These are phyloP conservation scores for Phalanger gymnotis DNA, from an alignment of 2,797 vertebrate species.

Conservation along the genomic window DNA sequence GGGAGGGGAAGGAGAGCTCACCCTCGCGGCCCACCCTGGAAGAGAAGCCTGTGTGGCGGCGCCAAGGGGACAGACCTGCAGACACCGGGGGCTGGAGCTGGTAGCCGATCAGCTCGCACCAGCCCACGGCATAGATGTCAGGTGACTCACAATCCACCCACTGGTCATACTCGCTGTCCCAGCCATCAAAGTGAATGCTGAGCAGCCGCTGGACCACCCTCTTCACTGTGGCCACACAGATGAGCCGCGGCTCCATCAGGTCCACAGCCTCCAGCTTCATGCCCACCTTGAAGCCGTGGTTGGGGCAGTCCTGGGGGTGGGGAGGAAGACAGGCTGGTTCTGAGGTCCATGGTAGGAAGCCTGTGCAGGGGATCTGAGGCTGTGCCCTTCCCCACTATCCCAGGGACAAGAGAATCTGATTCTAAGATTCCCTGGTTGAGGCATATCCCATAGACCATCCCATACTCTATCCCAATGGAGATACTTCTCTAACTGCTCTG, in stretches of 20 bases:
- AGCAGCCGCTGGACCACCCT: constrained; percentile 92
- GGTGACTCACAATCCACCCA: constrained; percentile 97
- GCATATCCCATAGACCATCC: too few species aligned
- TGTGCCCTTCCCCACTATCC: too few species aligned
- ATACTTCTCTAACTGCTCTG: not conserved
- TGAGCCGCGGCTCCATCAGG: constrained; percentile 96
- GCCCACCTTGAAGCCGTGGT: constrained; percentile 91
- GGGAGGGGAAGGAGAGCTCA: constrained; percentile 18
- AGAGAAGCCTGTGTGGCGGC: not conserved
- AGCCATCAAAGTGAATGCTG: constrained; percentile 97
- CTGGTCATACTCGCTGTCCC: constrained; percentile 97
- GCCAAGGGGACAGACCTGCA: constrained; percentile 83
- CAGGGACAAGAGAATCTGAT: too few species aligned
- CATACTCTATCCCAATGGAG: too few species aligned
- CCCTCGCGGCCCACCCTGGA: constrained; percentile 4
- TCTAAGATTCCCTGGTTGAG: too few species aligned
- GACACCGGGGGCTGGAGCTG: constrained; percentile 94
- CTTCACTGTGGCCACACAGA: constrained; percentile 95
- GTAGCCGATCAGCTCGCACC: constrained; percentile 95
- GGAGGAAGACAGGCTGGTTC: not conserved
- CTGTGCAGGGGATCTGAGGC: too few species aligned
- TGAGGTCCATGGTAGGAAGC: too few species aligned
- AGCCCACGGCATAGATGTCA: constrained; percentile 96
- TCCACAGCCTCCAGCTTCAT: constrained; percentile 98
- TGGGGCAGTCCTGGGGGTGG: constrained; percentile 89